Base-by-base conservation (phyloP, 2,797 vertebrate genomes). In the Neostethus bicornis region DNA sequence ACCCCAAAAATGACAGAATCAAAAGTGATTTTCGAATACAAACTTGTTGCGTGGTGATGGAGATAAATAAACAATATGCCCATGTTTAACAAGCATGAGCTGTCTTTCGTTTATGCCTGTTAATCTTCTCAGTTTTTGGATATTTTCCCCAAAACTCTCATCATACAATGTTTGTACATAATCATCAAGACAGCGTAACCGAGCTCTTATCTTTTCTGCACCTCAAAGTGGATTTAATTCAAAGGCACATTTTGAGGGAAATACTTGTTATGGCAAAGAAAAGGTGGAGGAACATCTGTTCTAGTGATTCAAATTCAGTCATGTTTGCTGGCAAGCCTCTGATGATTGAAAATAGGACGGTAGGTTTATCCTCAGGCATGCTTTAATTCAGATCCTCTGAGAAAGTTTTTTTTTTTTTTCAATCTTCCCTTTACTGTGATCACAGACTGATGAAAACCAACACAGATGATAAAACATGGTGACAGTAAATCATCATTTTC, bases 331-430 rank as follows among this genome's bases (percentile, higher is more conserved):
- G 21, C n/a, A 13, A 69, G 65, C 38, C 16, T 72, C 60, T 54
- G 51, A 81, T 80, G 70, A 80, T 79, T 73, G 70, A 77, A 83
- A 80, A 77, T 75, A 57, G 28, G 8, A 25, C 41, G 59, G 28
- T 55, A 38, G 56, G 79, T 80, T 61, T 54, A 78, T 79, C 68
- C 62, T 61, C 51, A 73, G 51, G 61, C 66, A 56, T 58, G 31
- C 25, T 0, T 41, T 58, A 16, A 76, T 66, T 77, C 50, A 61
- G 39, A 14, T 84, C 54, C 67, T 65, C 48, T 37, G 52, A 68
- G 70, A 54, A 82, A 70, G 23, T 21, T 35, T 58, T 61, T 16
- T 32, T 20, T 21, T 21, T 46, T 29, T 42, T n/a, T n/a, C n/a
- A n/a, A 21, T 68, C 17, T 29, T 59, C 4, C 35, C 12, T 41